Conservation (phyloP, 92 coral and sea anemone species). For the Palythoa grandis region DNA sequence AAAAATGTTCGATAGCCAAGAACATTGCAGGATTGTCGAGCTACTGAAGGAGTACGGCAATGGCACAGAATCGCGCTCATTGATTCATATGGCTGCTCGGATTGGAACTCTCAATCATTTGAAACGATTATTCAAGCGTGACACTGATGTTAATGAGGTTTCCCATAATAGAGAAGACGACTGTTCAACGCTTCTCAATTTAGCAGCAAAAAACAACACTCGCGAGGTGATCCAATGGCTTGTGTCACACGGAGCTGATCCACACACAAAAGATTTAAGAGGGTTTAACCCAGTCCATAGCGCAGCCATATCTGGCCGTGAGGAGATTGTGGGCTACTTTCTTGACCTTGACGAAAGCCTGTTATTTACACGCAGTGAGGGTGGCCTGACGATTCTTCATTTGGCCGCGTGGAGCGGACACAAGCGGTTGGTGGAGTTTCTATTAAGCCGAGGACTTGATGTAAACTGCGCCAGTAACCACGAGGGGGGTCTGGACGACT, state of each 20-base stretch:
- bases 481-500: constrained; percentile 26
- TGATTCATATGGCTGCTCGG: constrained; percentile 12
- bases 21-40: neutral
- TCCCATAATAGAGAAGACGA: constrained; percentile 22
- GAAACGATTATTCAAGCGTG: neutral
- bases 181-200: constrained; percentile 21
- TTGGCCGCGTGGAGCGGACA: constrained; percentile 34
- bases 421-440: constrained; percentile 10
- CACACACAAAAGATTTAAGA: constrained; percentile 10
- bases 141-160: constrained; percentile 5
- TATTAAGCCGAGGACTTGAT: neutral
- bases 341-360: constrained; percentile 14
- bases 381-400: constrained; percentile 32
- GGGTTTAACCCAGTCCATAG: constrained; percentile 18
- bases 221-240: constrained; percentile 30
- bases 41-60: constrained; percentile 6
- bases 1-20: constrained; percentile 3
- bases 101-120: constrained; percentile 12
- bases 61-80: neutral
- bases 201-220: constrained; percentile 21
- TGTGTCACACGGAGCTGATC: constrained; percentile 30
- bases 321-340: constrained; percentile 31
- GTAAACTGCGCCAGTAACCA: constrained; percentile 16
- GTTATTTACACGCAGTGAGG: constrained; percentile 15
- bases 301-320: constrained; percentile 31